Conservation (phyloP, 2,888 invertebrate species). For the Macrosiphum euphorbiae region DNA sequence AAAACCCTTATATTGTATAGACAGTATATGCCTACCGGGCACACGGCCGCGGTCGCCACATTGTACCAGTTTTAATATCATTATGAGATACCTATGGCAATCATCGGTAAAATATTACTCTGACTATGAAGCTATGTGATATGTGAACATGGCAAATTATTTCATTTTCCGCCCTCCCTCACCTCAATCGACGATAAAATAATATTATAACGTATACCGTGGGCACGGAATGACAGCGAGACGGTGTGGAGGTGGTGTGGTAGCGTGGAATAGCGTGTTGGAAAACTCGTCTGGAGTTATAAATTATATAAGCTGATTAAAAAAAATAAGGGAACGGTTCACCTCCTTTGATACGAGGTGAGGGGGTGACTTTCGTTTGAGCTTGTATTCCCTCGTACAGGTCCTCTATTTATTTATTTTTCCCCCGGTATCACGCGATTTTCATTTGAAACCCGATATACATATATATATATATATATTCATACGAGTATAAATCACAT, state of each 20-base stretch:
- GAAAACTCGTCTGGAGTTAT: conserved; percentile 35
- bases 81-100: background rate
- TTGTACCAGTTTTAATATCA: background rate
- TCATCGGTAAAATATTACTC: background rate
- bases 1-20: too few species aligned
- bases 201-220: background rate
- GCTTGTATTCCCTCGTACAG: background rate
- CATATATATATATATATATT: background rate
- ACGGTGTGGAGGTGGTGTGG: background rate
- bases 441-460: background rate
- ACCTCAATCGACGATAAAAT: background rate
- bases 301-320: conserved; percentile 29
- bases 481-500: conserved; percentile 45
- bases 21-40: background rate
- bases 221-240: background rate
- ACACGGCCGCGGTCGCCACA: background rate
- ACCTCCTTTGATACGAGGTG: background rate
- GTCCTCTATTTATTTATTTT: background rate
- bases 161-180: background rate
- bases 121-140: background rate
- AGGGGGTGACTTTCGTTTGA: conserved; percentile 28
- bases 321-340: conserved; percentile 19
- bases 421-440: conserved; percentile 37
- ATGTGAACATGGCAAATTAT: background rate
- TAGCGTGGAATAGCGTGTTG: background rate